Percentiles rank a stretch among this genome's conserved stretches.
phyloP scores from a whole-genome alignment of 2,888 invertebrate species.

The Heliconius erato region DNA sequence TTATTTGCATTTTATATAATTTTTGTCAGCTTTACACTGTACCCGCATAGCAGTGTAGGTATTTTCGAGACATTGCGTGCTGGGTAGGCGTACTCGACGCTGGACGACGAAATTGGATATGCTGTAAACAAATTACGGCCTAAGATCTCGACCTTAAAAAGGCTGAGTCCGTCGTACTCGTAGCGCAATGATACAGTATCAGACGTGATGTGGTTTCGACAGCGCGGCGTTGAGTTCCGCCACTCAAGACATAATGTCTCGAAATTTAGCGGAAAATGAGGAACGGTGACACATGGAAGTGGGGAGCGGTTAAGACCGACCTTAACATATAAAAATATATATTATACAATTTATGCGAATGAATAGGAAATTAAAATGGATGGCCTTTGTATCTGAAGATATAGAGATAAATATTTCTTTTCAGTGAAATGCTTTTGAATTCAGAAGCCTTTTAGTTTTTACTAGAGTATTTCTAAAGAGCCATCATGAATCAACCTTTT shows the following conservation, averaged over 20 bases:
- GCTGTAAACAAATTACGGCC: too few species aligned
- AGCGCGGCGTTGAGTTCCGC: background rate
- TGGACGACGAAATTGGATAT: too few species aligned
- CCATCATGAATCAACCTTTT: conserved; percentile 3
- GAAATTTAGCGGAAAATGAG: background rate
- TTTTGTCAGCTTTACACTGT: too few species aligned
- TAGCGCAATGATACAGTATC: too few species aligned
- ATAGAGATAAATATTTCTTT: conserved; percentile 17
- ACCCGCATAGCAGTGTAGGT: too few species aligned
- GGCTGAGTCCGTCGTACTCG: too few species aligned
- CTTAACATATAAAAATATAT: background rate
- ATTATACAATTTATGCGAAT: background rate
- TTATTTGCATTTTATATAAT: too few species aligned
- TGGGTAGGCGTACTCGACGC: too few species aligned
- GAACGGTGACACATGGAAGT: background rate
- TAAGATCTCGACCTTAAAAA: too few species aligned
- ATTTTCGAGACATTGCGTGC: too few species aligned
- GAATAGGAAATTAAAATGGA: background rate
- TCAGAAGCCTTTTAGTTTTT: conserved; percentile 15
- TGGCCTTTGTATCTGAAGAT: background rate
- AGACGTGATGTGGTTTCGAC: too few species aligned
- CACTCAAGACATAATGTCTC: background rate
- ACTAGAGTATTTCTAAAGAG: conserved; percentile 20
- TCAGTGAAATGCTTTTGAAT: conserved; percentile 11
- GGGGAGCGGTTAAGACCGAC: too few species aligned